These are phyloP conservation scores for Oxystoma pomonae DNA, from an alignment of 2,888 invertebrate species.

Conservation along the genomic window DNA sequence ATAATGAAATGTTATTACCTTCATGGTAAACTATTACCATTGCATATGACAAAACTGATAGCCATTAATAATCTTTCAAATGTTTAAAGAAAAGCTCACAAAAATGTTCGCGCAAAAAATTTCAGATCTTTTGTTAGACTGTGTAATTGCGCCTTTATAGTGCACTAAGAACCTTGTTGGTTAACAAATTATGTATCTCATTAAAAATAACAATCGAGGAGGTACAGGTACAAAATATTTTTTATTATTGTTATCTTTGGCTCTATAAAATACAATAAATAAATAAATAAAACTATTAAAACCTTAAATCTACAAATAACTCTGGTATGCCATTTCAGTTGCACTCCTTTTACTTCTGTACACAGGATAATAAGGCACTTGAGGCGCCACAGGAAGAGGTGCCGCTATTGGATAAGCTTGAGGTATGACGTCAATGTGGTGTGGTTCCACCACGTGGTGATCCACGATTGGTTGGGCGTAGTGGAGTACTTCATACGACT, in stretches of 20 bases:
- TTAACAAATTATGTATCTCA: too few relatives aligned
- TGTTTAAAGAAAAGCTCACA: too few relatives aligned
- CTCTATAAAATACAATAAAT: not conserved
- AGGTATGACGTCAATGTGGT: conserved; percentile 18
- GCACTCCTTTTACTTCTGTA: conserved; percentile 58
- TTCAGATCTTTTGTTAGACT: too few relatives aligned
- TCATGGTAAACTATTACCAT: too few relatives aligned
- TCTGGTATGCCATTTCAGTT: conserved; percentile 56
- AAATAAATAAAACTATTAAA: conserved; percentile 4
- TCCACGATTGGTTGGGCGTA: conserved; percentile 59
- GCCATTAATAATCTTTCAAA: too few relatives aligned
- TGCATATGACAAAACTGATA: too few relatives aligned
- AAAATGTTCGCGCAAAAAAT: too few relatives aligned
- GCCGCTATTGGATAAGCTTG: conserved; percentile 36
- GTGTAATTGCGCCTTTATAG: too few relatives aligned
- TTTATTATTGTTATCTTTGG: not conserved
- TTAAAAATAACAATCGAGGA: too few relatives aligned
- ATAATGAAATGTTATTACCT: too few relatives aligned
- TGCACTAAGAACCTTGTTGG: too few relatives aligned
- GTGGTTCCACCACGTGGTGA: conserved; percentile 38
- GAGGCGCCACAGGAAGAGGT: conserved; percentile 33
- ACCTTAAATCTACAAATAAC: conserved; percentile 24
- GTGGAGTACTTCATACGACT: conserved; percentile 81
- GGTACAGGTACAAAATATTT: too few relatives aligned
- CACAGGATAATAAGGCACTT: conserved; percentile 48